Evolutionary conservation across 2,113 vertebrate genomes (phyloP), one percentile per base, ranked within the genome.

Genomic region (Rousettus leschenaultii): DNA sequence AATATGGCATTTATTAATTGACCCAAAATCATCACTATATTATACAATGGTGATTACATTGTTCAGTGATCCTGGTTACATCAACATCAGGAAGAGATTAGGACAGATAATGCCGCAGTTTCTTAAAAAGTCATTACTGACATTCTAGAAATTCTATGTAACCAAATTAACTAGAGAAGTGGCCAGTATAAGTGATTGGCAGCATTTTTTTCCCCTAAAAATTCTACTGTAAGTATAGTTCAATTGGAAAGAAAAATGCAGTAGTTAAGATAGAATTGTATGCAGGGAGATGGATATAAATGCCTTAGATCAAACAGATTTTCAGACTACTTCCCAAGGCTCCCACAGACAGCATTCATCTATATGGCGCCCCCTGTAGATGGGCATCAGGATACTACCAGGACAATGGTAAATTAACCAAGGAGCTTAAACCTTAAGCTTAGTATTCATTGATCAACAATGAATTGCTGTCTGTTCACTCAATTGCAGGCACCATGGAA

Each of bases 391-490:
- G 45, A 91, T 10, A 43, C 24, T 53, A 35, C 33, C 45, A 95
- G 48, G 48, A 12, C 33, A 43, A 3, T 53, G 53, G 40, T 28
- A 86, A 82, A 91, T 71, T 84, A 73, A 43, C 79, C 71, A 89
- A 61, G 38, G 45, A 83, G 5, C 38, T 91, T 86, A 68, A 74
- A 89, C 68, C 61, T 48, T 91, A 74, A 38, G 5, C 28, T 88
- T 68, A 87, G 90, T 88, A 55, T 94, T 86, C 94, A 89, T 75
- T 95, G 82, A 89, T 77, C n/a, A 83, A 73, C 14, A 89, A 40
- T 78, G 33, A 86, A 61, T 33, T 53, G 19, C 53, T 95, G 71
- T 30, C 48, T 77, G 19, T 12, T 7, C 2, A 15, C 35, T 89
- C 45, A 80, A 5, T 6, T 15, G 6, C 65, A 93, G 48, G 13